Conservation (phyloP, 2,113 vertebrate genomes). For the Maccullochella peelii region DNA sequence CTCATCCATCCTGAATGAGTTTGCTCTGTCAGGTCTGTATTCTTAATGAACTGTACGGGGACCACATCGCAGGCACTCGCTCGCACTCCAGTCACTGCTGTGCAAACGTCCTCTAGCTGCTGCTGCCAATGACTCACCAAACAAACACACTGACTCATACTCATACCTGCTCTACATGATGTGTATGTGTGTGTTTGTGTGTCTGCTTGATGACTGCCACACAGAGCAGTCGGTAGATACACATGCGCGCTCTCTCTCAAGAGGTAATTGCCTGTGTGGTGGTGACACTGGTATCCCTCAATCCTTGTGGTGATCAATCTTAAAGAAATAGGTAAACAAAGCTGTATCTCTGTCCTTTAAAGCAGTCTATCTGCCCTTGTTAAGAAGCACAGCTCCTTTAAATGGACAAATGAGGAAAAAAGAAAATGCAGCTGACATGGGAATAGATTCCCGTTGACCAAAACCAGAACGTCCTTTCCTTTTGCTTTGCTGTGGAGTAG, state of each 20-base stretch:
- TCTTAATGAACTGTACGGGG: constrained; percentile 75
- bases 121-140: constrained; percentile 54
- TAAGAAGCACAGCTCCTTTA: constrained; percentile 55
- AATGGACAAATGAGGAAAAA: constrained; percentile 53
- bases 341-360: constrained; percentile 64
- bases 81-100: constrained; percentile 56
- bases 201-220: constrained; percentile 34
- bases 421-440: constrained; percentile 24
- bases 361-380: constrained; percentile 69
- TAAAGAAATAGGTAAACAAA: constrained; percentile 71
- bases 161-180: constrained; percentile 45
- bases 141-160: constrained; percentile 38
- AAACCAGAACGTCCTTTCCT: constrained; percentile 23
- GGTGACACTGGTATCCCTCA: constrained; percentile 72
- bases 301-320: constrained; percentile 72
- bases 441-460: constrained; percentile 54
- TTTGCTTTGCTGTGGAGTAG: constrained; percentile 30
- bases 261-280: constrained; percentile 68
- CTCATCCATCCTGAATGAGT: constrained; percentile 74
- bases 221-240: constrained; percentile 37
- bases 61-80: constrained; percentile 48
- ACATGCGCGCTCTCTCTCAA: constrained; percentile 24
- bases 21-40: constrained; percentile 67
- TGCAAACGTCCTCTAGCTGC: constrained; percentile 64
- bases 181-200: constrained; percentile 25